Evolutionary conservation across 1,140 invertebrate genomes (phyloP).

Genomic region (Philopotamus ludificatus): DNA sequence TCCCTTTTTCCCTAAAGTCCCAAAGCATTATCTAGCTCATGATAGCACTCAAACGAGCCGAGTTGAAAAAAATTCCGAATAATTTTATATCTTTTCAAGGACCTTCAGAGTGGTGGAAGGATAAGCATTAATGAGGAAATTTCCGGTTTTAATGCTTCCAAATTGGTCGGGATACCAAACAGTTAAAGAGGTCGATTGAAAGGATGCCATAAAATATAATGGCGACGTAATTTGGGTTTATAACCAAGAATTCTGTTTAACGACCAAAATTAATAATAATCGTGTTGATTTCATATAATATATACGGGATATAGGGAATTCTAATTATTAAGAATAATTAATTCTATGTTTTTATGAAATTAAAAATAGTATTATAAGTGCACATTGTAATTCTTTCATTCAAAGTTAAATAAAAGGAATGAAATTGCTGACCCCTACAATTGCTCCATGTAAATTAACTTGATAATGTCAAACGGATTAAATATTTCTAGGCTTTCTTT

Average conservation of each 20-base stretch:
- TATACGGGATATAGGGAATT: too few relatives aligned
- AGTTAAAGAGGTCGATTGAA: slow-evolving; percentile 14
- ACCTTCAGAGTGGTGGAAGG: neutral
- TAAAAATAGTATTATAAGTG: too few relatives aligned
- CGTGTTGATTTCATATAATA: too few relatives aligned
- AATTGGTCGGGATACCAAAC: slow-evolving; percentile 13
- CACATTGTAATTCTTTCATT: neutral
- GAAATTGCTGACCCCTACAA: slow-evolving; percentile 6
- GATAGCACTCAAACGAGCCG: too few relatives aligned
- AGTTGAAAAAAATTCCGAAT: neutral
- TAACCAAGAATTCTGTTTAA: too few relatives aligned
- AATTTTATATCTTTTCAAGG: slow-evolving; percentile 8
- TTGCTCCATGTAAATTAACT: slow-evolving; percentile 15
- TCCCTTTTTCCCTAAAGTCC: too few relatives aligned
- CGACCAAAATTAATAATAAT: too few relatives aligned
- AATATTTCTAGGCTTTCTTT: slow-evolving; percentile 14
- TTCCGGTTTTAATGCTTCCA: slow-evolving; percentile 2
- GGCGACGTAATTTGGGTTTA: neutral
- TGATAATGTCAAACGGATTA: slow-evolving; percentile 24
- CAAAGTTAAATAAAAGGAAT: neutral
- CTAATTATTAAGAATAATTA: too few relatives aligned
- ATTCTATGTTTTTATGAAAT: too few relatives aligned
- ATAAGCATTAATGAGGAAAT: neutral
- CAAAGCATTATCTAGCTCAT: too few relatives aligned
- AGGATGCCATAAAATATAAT: slow-evolving; percentile 1